Evolutionary conservation across 2,113 vertebrate genomes (phyloP).

Genomic region (Himantopus leucocephalus): DNA sequence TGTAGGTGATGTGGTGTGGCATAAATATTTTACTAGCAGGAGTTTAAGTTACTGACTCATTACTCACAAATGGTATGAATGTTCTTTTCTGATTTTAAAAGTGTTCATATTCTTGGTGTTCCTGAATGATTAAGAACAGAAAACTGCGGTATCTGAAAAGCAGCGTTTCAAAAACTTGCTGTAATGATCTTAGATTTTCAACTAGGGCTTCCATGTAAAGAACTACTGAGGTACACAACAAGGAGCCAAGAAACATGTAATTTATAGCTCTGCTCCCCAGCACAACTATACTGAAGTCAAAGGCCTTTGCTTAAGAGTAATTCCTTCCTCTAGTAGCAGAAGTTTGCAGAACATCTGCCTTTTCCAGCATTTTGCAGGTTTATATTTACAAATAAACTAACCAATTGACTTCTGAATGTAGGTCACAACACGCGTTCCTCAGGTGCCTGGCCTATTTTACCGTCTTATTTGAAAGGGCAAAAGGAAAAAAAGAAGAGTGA

Average conservation of each 20-base stretch:
- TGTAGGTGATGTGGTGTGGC: conserved; percentile 6
- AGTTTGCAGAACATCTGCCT: background rate
- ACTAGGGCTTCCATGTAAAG: background rate
- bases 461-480: background rate
- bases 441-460: background rate
- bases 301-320: background rate
- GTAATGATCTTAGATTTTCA: background rate
- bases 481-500: background rate
- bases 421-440: background rate
- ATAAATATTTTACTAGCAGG: conserved; percentile 40
- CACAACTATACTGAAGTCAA: background rate
- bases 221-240: background rate
- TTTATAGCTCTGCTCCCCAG: background rate
- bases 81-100: conserved; percentile 31
- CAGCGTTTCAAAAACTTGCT: background rate
- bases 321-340: background rate
- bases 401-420: background rate
- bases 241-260: background rate
- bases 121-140: conserved; percentile 4
- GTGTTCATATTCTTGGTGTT: background rate
- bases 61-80: conserved; percentile 7
- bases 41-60: conserved; percentile 31
- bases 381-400: background rate
- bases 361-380: background rate
- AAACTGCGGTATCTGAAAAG: background rate